Conservation (phyloP, 2,888 invertebrate species). For the Drosophila imparisetae region DNA sequence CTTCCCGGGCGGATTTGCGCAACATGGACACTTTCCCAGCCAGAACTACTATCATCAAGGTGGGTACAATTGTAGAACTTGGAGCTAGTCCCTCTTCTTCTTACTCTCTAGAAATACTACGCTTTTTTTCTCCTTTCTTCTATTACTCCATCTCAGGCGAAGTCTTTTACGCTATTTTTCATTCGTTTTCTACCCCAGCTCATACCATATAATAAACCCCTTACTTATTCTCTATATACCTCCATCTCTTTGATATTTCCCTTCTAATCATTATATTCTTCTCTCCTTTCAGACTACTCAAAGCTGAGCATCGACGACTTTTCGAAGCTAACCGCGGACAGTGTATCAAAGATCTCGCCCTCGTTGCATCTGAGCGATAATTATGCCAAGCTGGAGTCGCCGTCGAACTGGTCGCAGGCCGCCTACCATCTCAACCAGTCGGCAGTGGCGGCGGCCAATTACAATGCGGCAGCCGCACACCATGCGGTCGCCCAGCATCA, state of each 20-base stretch:
- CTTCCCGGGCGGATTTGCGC: slow-evolving; percentile 82
- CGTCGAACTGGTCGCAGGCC: slow-evolving; percentile 84
- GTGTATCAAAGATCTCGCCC: slow-evolving; percentile 84
- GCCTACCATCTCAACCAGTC: slow-evolving; percentile 83
- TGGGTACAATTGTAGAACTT: slow-evolving; percentile 35
- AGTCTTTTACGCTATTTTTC: neutral
- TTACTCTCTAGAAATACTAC: neutral
- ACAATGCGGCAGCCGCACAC: slow-evolving; percentile 81
- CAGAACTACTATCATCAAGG: slow-evolving; percentile 85
- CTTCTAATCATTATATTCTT: neutral
- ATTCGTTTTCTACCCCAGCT: neutral
- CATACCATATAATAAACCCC: neutral
- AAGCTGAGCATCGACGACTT: slow-evolving; percentile 85
- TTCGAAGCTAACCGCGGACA: slow-evolving; percentile 85
- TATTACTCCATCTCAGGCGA: neutral
- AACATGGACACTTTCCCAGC: slow-evolving; percentile 83
- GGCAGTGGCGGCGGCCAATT: slow-evolving; percentile 82
- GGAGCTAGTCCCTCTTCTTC: neutral
- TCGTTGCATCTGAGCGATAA: slow-evolving; percentile 82
- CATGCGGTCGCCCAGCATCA: slow-evolving; percentile 78
- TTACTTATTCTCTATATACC: neutral
- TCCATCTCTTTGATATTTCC: neutral
- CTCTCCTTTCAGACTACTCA: slow-evolving; percentile 85
- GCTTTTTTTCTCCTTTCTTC: neutral
- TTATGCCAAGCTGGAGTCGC: slow-evolving; percentile 83